Percentiles rank a stretch among this genome's conserved stretches.
Conservation (phyloP, 2,113 vertebrate species). For the Pimephales promelas region DNA sequence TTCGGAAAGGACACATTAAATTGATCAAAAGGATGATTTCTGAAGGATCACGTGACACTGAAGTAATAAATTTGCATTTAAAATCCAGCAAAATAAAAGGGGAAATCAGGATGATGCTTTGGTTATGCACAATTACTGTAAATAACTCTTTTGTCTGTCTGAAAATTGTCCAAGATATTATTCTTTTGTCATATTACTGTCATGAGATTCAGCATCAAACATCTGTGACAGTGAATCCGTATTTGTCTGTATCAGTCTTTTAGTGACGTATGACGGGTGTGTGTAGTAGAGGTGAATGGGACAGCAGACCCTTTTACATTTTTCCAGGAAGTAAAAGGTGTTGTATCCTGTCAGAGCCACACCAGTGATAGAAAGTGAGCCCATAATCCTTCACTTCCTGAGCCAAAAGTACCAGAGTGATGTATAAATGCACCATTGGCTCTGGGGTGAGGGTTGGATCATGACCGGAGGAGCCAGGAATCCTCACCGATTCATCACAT, state of each 20-base stretch:
- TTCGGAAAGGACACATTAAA: neutral
- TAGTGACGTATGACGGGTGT: neutral
- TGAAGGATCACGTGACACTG: neutral
- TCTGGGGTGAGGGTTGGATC: conserved; percentile 35
- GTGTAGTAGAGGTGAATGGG: neutral
- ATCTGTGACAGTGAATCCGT: too few species aligned
- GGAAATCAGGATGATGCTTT: neutral
- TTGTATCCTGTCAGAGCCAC: conserved; percentile 25
- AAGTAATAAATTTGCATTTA: too few species aligned
- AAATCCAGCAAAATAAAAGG: too few species aligned
- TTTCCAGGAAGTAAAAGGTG: conserved; percentile 48
- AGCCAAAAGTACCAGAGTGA: conserved; percentile 47
- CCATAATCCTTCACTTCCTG: conserved; percentile 31
- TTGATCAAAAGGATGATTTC: neutral
- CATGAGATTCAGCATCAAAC: neutral
- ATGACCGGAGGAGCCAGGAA: conserved; percentile 39
- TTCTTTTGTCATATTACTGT: neutral
- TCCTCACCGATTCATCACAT: conserved; percentile 31
- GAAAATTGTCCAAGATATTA: too few species aligned
- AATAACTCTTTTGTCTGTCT: neutral
- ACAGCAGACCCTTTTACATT: neutral
- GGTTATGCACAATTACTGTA: neutral
- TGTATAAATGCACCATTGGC: conserved; percentile 28
- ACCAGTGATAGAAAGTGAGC: conserved; percentile 11
- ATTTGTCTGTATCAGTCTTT: neutral